Evolutionary conservation across 2,888 invertebrate species (phyloP).

Genomic region (Zaprionus lineosus): DNA sequence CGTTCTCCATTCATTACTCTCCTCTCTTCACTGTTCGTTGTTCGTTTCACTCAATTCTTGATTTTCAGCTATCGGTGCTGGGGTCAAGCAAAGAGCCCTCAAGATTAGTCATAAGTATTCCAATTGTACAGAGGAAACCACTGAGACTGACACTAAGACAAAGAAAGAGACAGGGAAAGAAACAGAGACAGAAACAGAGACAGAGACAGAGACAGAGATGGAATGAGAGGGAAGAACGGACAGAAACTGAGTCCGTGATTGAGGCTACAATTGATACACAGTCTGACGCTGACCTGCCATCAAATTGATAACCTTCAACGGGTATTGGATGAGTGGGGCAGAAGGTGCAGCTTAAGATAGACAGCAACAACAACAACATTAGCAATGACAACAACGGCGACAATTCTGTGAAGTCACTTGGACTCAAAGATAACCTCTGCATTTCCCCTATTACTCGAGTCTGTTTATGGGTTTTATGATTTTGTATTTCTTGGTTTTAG

Average conservation of each 20-base stretch:
- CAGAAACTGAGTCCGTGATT: too few species aligned
- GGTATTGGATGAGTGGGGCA: not conserved
- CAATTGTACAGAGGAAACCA: constrained; percentile 62
- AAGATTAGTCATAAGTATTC: constrained; percentile 68
- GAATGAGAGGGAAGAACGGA: too few species aligned
- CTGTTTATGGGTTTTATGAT: constrained; percentile 23
- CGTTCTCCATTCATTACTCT: too few species aligned
- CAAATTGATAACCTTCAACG: constrained; percentile 59
- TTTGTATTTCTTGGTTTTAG: constrained; percentile 24
- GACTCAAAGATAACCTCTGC: constrained; percentile 54
- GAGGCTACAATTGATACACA: not conserved
- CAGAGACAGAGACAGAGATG: not conserved
- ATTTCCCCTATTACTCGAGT: constrained; percentile 20
- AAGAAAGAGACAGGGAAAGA: not conserved
- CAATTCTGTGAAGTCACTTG: constrained; percentile 37
- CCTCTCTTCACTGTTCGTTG: too few species aligned
- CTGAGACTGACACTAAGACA: constrained; percentile 19
- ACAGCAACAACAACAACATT: constrained; percentile 43
- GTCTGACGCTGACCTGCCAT: constrained; percentile 48
- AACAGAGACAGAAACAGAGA: not conserved
- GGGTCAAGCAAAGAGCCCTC: constrained; percentile 54
- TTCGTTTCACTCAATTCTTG: too few species aligned
- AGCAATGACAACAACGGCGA: constrained; percentile 45
- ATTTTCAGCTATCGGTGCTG: constrained; percentile 10
- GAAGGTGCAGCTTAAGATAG: not conserved